Conservation (phyloP, 2,797 vertebrate genomes). For the Lateolabrax maculatus region DNA sequence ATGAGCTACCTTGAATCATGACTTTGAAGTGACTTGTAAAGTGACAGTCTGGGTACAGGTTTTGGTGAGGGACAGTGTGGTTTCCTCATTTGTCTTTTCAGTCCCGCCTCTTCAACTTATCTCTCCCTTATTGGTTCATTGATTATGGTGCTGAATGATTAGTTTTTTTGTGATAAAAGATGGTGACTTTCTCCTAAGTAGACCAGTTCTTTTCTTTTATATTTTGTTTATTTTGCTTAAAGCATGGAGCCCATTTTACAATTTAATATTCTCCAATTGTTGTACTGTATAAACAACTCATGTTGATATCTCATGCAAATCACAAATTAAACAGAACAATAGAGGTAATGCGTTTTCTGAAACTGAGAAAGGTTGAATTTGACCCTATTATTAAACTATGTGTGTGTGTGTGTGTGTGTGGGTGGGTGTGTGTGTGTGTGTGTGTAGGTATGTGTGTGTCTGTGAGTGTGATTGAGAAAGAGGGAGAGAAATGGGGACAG, state of each 20-base stretch:
- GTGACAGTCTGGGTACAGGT: conserved; percentile 70
- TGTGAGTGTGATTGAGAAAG: conserved; percentile 2
- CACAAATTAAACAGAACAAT: not conserved
- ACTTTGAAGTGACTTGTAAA: conserved; percentile 68
- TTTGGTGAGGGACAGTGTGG: conserved; percentile 75
- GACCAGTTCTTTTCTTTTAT: not conserved
- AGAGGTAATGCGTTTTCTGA: not conserved
- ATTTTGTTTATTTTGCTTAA: not conserved
- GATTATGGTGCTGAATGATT: conserved; percentile 44
- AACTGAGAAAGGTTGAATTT: conserved; percentile 2
- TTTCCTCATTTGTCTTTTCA: conserved; percentile 75
- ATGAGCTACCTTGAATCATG: conserved; percentile 65
- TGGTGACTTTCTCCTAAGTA: conserved; percentile 5
- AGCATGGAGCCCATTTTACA: not conserved
- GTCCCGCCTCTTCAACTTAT: conserved; percentile 78
- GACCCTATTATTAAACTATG: not conserved
- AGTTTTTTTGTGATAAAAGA: conserved; percentile 25
- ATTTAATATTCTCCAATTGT: not conserved
- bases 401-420: not conserved
- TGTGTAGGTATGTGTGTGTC: not conserved
- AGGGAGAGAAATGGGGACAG: conserved; percentile 51
- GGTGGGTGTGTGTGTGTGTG: not conserved
- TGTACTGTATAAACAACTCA: not conserved
- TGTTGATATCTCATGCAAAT: conserved; percentile 4
- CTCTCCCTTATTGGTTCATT: conserved; percentile 69